Conservation (phyloP, 2,113 vertebrate genomes). For the Petroica traversi region DNA sequence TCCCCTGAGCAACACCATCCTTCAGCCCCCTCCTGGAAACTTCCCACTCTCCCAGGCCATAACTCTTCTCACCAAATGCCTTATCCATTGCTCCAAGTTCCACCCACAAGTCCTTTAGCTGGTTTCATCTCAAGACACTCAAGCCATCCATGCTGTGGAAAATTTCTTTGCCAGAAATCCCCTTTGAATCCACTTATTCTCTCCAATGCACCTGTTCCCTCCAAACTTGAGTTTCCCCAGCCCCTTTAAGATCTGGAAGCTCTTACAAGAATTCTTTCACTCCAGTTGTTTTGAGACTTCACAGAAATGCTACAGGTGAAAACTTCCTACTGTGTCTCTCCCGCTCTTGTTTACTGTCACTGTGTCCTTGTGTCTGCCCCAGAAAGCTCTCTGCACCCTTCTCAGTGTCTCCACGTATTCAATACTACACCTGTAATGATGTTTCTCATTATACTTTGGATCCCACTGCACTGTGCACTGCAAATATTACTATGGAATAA, state of each 20-base stretch:
- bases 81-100: neutral
- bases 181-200: neutral
- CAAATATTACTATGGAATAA: neutral
- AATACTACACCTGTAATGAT: neutral
- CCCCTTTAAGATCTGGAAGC: neutral
- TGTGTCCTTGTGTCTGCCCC: neutral
- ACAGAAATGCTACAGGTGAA: neutral
- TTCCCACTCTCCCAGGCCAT: neutral
- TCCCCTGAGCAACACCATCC: neutral
- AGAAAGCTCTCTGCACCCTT: neutral
- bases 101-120: neutral
- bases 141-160: neutral
- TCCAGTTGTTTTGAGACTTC: neutral
- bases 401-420: neutral
- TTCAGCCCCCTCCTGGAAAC: neutral
- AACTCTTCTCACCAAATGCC: neutral
- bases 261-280: neutral
- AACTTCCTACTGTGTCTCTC: neutral
- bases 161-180: neutral
- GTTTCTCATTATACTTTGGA: neutral
- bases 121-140: neutral
- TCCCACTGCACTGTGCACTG: neutral
- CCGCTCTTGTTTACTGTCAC: neutral
- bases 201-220: neutral
- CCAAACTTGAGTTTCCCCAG: neutral